Percentiles rank a stretch among this genome's conserved stretches.
Evolutionary conservation across 2,797 vertebrate species (phyloP).

Genomic region (Ambastaia sidthimunki): DNA sequence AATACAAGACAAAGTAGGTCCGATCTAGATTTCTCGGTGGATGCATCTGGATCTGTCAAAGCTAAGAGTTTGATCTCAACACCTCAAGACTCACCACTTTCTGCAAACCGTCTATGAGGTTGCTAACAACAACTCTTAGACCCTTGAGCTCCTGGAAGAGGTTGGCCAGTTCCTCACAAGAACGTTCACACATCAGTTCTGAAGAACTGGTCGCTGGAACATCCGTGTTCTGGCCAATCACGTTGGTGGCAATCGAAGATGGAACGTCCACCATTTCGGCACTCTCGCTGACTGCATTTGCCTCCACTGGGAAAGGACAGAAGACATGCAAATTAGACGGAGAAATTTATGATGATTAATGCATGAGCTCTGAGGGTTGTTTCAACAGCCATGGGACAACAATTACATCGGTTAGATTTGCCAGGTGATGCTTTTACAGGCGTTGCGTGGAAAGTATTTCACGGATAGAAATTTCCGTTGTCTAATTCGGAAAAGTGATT

Average conservation of each 20-base stretch:
- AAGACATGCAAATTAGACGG: neutral
- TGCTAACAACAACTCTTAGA: slow-evolving; percentile 81
- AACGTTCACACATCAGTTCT: slow-evolving; percentile 81
- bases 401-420: neutral
- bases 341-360: neutral
- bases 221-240: slow-evolving; percentile 59
- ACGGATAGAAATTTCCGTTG: neutral
- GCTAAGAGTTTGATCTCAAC: neutral
- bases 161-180: slow-evolving; percentile 87
- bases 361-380: neutral
- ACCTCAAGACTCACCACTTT: slow-evolving; percentile 83
- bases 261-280: slow-evolving; percentile 51
- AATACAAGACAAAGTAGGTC: neutral
- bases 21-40: neutral
- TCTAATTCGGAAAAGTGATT: no score
- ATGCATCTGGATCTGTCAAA: neutral
- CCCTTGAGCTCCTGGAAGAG: slow-evolving; percentile 84
- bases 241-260: slow-evolving; percentile 60
- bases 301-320: slow-evolving; percentile 48
- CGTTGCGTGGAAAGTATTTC: neutral
- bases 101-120: slow-evolving; percentile 87
- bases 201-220: slow-evolving; percentile 70
- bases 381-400: neutral
- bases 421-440: neutral
- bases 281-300: slow-evolving; percentile 55